Evolutionary conservation across 2,797 vertebrate genomes (phyloP).

Genomic region (Pangasius djambal): DNA sequence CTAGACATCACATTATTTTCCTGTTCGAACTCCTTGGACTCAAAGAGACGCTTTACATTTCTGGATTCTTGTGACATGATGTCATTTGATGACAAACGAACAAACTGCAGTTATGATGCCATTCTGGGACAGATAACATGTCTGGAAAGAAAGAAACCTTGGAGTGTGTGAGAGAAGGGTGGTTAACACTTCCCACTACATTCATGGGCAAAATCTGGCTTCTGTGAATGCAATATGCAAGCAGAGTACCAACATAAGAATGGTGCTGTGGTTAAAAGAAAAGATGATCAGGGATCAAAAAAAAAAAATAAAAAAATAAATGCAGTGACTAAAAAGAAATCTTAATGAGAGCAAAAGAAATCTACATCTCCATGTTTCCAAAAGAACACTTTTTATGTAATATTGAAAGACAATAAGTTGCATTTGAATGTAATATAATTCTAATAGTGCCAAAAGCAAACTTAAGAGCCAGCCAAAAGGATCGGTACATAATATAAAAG

Average conservation of each 20-base stretch:
- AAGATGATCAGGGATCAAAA: neutral
- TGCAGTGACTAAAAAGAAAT: conserved; percentile 26
- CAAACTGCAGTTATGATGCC: conserved; percentile 63
- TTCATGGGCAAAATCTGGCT: conserved; percentile 36
- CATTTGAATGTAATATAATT: conserved; percentile 64
- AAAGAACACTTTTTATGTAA: conserved; percentile 60
- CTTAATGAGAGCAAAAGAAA: conserved; percentile 41
- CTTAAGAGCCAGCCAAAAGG: conserved; percentile 62
- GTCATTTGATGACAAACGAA: conserved; percentile 44
- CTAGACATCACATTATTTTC: neutral
- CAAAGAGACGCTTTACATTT: neutral
- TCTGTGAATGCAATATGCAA: conserved; percentile 23
- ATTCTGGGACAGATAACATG: conserved; percentile 32
- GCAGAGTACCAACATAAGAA: conserved; percentile 27
- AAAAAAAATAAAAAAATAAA: neutral
- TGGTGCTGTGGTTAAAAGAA: conserved; percentile 17
- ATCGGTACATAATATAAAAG: conserved; percentile 63
- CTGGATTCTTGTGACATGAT: conserved; percentile 64
- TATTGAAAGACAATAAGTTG: conserved; percentile 66
- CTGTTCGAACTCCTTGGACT: neutral
- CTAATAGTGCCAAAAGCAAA: conserved; percentile 69
- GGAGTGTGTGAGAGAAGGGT: conserved; percentile 20
- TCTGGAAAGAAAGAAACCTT: conserved; percentile 18
- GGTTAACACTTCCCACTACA: conserved; percentile 19
- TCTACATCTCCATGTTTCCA: conserved; percentile 55